A percentile compares a stretch with the other conserved stretches of the same genome.
Conservation (phyloP, 1,140 invertebrate genomes). For the Megalonaias nervosa region DNA sequence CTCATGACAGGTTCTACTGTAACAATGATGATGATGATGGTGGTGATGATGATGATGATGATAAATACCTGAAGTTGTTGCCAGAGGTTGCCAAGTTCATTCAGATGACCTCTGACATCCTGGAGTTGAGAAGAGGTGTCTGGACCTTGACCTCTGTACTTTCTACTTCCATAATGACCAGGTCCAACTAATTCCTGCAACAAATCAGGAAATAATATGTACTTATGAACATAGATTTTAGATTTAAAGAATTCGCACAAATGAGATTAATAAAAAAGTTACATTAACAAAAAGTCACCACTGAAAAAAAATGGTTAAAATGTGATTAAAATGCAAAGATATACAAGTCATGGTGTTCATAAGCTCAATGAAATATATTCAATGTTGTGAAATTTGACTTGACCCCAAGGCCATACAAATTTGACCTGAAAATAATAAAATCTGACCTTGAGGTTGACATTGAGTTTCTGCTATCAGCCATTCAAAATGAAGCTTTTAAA, state of each 20-base stretch:
- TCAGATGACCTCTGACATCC: slow-evolving; percentile 48
- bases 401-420: too few relatives aligned
- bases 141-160: slow-evolving; percentile 7
- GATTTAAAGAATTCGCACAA: neutral
- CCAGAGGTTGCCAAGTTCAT: slow-evolving; percentile 60
- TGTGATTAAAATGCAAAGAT: neutral
- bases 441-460: too few relatives aligned
- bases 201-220: neutral
- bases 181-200: slow-evolving; percentile 38
- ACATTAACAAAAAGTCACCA: neutral
- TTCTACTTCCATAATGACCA: slow-evolving; percentile 19
- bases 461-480: too few relatives aligned
- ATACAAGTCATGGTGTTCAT: too few relatives aligned
- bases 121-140: slow-evolving; percentile 37
- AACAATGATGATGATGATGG: too few relatives aligned
- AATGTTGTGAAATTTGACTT: too few relatives aligned
- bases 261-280: neutral
- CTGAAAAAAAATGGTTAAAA: neutral
- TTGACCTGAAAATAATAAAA: too few relatives aligned
- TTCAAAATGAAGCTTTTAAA: too few relatives aligned
- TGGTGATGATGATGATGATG: too few relatives aligned
- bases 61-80: slow-evolving; percentile 49
- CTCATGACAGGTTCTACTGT: too few relatives aligned
- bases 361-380: too few relatives aligned
- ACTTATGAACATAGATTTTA: too few relatives aligned